A percentile compares a stretch with the other conserved stretches of the same genome.
Evolutionary conservation across 2,797 vertebrate genomes (phyloP).

Genomic region (Sebastes matsubarae): DNA sequence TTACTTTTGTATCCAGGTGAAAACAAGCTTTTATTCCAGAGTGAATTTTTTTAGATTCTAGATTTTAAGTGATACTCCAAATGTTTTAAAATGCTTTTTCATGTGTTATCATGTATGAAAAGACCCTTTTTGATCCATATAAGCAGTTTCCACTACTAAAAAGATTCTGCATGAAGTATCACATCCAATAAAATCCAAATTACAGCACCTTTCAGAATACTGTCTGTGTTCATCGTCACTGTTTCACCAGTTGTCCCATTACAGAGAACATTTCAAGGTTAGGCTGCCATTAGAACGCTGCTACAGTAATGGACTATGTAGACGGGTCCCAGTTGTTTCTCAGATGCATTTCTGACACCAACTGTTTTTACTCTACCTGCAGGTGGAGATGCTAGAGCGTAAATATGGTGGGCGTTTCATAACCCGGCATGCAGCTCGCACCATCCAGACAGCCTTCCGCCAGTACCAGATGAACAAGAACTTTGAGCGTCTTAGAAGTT

Average conservation of each 20-base stretch:
- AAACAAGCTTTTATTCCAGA: background rate
- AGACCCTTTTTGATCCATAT: too few relatives aligned
- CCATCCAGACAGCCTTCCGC: slow-evolving; percentile 97
- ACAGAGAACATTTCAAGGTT: background rate
- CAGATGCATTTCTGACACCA: background rate
- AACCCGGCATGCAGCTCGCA: slow-evolving; percentile 96
- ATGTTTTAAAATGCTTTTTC: too few relatives aligned
- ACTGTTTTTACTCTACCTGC: slow-evolving; percentile 5
- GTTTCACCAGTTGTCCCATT: background rate
- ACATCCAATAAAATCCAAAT: background rate
- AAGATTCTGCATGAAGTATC: background rate
- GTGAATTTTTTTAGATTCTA: background rate
- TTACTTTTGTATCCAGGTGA: background rate
- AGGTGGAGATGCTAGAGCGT: slow-evolving; percentile 99
- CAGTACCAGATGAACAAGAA: slow-evolving; percentile 99
- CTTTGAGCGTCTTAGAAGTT: slow-evolving; percentile 96
- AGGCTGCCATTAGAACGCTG: background rate
- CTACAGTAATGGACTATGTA: background rate
- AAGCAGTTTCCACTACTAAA: background rate
- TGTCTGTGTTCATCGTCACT: background rate
- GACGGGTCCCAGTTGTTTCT: background rate
- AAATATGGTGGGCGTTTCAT: slow-evolving; percentile 99
- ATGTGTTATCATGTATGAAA: too few relatives aligned
- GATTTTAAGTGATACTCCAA: too few relatives aligned
- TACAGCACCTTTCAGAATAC: background rate